Percentiles rank a stretch among this genome's conserved stretches.
Conservation (phyloP, 1,140 invertebrate species). For the Drosophila bocki region DNA sequence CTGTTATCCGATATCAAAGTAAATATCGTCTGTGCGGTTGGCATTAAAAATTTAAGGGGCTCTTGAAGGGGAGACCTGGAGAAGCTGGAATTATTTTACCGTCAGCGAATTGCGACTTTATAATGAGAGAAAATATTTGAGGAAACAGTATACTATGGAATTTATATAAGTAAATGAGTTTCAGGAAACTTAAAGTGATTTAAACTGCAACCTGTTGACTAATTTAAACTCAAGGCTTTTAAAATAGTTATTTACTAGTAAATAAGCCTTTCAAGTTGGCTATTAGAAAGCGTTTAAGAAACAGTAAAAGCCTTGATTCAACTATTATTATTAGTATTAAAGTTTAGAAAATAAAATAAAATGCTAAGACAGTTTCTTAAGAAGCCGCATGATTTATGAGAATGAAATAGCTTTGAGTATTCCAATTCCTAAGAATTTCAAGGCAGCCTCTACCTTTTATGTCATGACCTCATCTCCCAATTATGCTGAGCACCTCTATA, state of each 20-base stretch:
- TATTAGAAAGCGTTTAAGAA: conserved; percentile 8
- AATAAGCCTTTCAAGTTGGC: neutral
- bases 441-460: conserved; percentile 45
- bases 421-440: conserved; percentile 33
- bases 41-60: conserved; percentile 18
- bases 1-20: conserved; percentile 41
- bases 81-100: conserved; percentile 11
- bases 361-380: neutral
- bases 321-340: neutral
- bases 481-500: conserved; percentile 51
- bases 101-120: conserved; percentile 34
- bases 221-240: conserved; percentile 19
- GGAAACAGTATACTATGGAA: neutral
- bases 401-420: conserved; percentile 18
- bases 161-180: conserved; percentile 17
- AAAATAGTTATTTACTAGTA: neutral
- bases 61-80: conserved; percentile 3
- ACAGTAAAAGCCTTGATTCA: neutral
- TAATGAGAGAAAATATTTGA: conserved; percentile 22
- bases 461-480: conserved; percentile 65
- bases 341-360: neutral
- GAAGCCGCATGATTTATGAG: conserved; percentile 42
- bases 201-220: conserved; percentile 8
- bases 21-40: conserved; percentile 40
- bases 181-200: neutral